Percentiles rank a stretch among this genome's conserved stretches.
These are phyloP conservation scores for Tichodroma muraria DNA, from an alignment of 2,113 vertebrate genomes.

Conservation along the genomic window DNA sequence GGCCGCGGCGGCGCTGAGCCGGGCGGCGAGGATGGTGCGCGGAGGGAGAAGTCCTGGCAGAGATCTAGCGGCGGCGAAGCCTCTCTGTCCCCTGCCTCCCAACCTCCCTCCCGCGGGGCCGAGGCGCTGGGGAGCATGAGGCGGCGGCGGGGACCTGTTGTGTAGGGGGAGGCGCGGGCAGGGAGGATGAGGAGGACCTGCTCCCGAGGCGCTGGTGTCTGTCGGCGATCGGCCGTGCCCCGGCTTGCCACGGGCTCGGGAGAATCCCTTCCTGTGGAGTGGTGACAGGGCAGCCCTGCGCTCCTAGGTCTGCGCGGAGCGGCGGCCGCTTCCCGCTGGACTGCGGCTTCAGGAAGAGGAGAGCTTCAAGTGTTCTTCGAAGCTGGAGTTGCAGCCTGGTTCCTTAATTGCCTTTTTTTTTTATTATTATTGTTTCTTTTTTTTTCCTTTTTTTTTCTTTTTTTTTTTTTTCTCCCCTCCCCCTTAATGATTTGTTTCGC, in stretches of 20 bases:
- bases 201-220: background rate
- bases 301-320: background rate
- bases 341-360: background rate
- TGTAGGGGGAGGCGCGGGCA: background rate
- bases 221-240: background rate
- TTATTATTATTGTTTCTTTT: rapidly evolving
- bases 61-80: background rate
- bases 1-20: background rate
- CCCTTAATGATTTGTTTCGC: background rate
- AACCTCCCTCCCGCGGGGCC: background rate
- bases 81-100: background rate
- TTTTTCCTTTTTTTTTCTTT: too few relatives aligned
- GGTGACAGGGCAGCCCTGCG: background rate
- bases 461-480: background rate
- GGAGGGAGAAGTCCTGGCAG: background rate
- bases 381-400: background rate
- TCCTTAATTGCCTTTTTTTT: background rate
- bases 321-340: background rate
- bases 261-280: background rate
- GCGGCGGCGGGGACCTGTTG: conserved; percentile 4
- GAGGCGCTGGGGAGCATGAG: background rate
- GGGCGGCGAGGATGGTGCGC: too few relatives aligned
- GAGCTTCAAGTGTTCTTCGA: background rate
- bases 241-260: background rate
- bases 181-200: background rate